Conservation (phyloP, 1,140 invertebrate genomes). For the Drosophila novamexicana region DNA sequence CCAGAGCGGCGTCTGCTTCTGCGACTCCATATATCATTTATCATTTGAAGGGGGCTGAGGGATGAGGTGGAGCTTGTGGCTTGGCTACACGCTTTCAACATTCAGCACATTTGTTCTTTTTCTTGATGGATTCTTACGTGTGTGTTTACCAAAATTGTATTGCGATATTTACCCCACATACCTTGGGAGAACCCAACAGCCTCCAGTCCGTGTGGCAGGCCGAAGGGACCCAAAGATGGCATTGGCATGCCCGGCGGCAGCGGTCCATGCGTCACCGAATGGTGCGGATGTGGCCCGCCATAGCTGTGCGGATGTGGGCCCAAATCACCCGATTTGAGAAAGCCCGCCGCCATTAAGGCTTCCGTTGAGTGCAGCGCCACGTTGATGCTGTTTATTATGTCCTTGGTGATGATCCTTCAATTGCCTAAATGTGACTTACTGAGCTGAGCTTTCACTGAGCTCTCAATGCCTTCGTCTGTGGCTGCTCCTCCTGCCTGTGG, state of each 20-base stretch:
- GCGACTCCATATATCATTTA: conserved; percentile 20
- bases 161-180: conserved; percentile 85
- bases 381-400: conserved; percentile 68
- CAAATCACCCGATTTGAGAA: conserved; percentile 82
- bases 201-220: conserved; percentile 85
- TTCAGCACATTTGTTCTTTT: conserved; percentile 62
- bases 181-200: conserved; percentile 85
- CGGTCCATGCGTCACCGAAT: conserved; percentile 81
- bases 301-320: conserved; percentile 84
- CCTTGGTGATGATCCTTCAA: conserved; percentile 23
- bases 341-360: conserved; percentile 84
- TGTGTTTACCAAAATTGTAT: conserved; percentile 74
- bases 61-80: not conserved
- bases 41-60: not conserved
- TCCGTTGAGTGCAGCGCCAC: conserved; percentile 84
- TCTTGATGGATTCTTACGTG: conserved; percentile 18
- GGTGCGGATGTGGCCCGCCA: conserved; percentile 83
- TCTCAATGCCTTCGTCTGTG: not conserved
- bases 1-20: not conserved
- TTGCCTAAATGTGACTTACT: conserved; percentile 1
- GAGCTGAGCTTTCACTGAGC: not conserved
- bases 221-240: conserved; percentile 84
- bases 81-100: conserved; percentile 19
- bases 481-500: conserved; percentile 1
- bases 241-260: conserved; percentile 84